These are phyloP conservation scores for Megalops cyprinoides DNA, from an alignment of 2,797 vertebrate species.

Conservation along the genomic window DNA sequence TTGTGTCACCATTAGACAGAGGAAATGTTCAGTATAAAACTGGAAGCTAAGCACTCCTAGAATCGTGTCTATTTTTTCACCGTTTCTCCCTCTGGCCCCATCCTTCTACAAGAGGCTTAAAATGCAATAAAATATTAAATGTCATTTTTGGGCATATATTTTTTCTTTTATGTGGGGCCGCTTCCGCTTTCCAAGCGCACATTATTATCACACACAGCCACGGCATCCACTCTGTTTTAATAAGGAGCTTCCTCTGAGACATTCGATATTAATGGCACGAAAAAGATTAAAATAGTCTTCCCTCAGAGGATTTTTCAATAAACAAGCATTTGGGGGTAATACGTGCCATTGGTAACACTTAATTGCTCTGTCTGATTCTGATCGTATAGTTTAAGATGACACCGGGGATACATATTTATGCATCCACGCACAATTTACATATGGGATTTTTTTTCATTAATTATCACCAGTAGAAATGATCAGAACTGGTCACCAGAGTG, in stretches of 20 bases:
- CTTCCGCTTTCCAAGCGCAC: slow-evolving; percentile 60
- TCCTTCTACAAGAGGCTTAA: slow-evolving; percentile 51
- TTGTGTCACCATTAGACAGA: neutral
- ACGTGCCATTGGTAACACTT: neutral
- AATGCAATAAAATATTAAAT: slow-evolving; percentile 67
- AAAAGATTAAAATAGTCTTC: slow-evolving; percentile 11
- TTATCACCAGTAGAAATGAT: neutral
- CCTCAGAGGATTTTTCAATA: slow-evolving; percentile 12
- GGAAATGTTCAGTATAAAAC: slow-evolving; percentile 5
- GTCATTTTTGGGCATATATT: slow-evolving; percentile 61
- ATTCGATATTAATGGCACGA: slow-evolving; percentile 13
- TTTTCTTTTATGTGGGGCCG: slow-evolving; percentile 59
- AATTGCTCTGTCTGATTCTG: neutral
- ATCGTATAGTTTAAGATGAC: neutral
- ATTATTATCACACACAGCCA: slow-evolving; percentile 54
- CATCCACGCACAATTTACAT: neutral
- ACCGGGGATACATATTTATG: slow-evolving; percentile 2
- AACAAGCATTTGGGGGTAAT: slow-evolving; percentile 7
- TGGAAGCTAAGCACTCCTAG: neutral
- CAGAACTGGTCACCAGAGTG: neutral
- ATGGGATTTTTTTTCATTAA: neutral
- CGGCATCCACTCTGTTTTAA: neutral
- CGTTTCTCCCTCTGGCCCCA: slow-evolving; percentile 64
- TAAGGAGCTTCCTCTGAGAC: slow-evolving; percentile 23
- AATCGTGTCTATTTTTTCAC: slow-evolving; percentile 60